Base-by-base conservation (phyloP, 2,797 vertebrate genomes). In the Carduelis carduelis region DNA sequence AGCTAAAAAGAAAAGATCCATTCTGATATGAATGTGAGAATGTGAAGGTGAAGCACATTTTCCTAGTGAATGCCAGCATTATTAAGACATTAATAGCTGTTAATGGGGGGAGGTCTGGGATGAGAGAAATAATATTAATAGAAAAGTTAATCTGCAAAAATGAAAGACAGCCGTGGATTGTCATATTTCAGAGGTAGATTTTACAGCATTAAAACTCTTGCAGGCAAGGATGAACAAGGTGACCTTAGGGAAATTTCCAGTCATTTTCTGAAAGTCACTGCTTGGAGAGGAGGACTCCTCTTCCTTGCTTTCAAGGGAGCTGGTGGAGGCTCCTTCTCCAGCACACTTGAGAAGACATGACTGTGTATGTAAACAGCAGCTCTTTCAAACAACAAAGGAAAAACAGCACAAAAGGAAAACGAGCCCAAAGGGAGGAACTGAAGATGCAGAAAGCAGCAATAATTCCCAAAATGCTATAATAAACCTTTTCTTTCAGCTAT, bases 21-120 rank as follows among this genome's bases (percentile, higher is more conserved):
- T 88, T 84, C 72, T 82, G 66, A 86, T 91, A 49, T 79, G 52
- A 72, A 82, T 72, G 77, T 70, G 66, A 93, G 41, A 84, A 79
- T 74, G 74, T 60, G 77, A 93, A 93, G 87, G 61, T 90, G 78
- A 96, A 93, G 56, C 70, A 49, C 56, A 77, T 94, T 96, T 93
- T 91, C 37, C 41, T 92, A 77, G 60, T 88, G 80, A 94, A 91
- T 82, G 64, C 6, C 53, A 41, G 30, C 5, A 2, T 84, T 94
- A 93, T 77, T 83, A 96, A 95, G 80, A 72, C 77, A 82, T 83
- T 93, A 92, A 84, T 68, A 93, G 30, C 41, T 91, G 22, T 22
- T 96, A 94, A 93, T 68, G 63, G 30, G 39, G 34, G 22, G 26
- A 90, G 37, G 52, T 70, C 28, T 90, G 46, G 39, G 13, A 74